A percentile compares a stretch with the other conserved stretches of the same genome.
Evolutionary conservation across 2,888 invertebrate species (phyloP).

Genomic region (Drosophila acutilabella): DNA sequence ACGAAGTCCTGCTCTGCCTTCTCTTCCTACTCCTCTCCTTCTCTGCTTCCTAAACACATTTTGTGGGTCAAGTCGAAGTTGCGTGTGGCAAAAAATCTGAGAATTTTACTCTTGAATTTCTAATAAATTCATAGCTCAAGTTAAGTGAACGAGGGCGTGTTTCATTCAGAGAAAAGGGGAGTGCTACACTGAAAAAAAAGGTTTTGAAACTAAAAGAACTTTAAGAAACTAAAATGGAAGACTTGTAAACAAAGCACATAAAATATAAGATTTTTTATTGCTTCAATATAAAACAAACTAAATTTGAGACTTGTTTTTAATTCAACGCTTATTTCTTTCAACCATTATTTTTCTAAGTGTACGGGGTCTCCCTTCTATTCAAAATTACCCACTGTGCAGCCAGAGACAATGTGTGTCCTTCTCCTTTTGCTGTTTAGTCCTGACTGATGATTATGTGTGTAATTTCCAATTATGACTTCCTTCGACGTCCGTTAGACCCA

Average conservation of each 20-base stretch:
- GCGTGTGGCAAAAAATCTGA: conserved; percentile 56
- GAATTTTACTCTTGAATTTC: conserved; percentile 79
- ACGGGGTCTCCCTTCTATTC: conserved; percentile 9
- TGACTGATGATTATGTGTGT: conserved; percentile 68
- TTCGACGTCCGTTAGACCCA: conserved; percentile 29
- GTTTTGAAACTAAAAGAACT: too few relatives aligned
- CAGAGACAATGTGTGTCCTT: conserved; percentile 8
- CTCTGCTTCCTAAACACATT: conserved; percentile 36
- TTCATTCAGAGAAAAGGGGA: conserved; percentile 6
- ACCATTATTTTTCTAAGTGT: too few relatives aligned
- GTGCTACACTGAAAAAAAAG: not conserved
- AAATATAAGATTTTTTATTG: too few relatives aligned
- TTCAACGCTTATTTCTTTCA: too few relatives aligned
- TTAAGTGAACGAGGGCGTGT: conserved; percentile 10
- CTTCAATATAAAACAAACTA: too few relatives aligned
- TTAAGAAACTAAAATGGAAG: too few relatives aligned
- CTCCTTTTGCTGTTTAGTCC: not conserved
- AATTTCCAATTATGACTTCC: conserved; percentile 78
- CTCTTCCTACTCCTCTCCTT: not conserved
- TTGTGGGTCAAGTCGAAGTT: conserved; percentile 73
- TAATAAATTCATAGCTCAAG: conserved; percentile 73
- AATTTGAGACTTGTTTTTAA: too few relatives aligned
- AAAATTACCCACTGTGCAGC: conserved; percentile 18
- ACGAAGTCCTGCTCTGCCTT: not conserved
- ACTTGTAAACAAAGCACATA: too few relatives aligned